Base-by-base conservation (phyloP, 2,797 vertebrate species). In the Varecia variegata region DNA sequence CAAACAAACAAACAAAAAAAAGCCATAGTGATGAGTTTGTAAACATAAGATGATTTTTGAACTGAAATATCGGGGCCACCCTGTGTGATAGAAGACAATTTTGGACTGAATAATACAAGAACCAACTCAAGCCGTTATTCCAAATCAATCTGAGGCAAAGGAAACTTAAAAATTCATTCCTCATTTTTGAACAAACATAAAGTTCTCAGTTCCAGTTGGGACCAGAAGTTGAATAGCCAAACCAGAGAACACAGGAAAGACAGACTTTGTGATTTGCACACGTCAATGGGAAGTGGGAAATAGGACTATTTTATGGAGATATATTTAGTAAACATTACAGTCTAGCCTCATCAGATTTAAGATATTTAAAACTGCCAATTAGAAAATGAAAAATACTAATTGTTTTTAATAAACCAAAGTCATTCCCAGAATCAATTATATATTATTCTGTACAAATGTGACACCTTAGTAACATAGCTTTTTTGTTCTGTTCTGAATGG, bases 141-240 rank as follows among this genome's bases (percentile, higher is more conserved):
- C 88, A 86, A 56, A 74, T 68, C 67, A 56, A 47, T 30, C 32
- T 35, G 25, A 88, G 90, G 43, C 52, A 87, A 92, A 86, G 70
- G 30, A 60, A 71, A 85, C 4, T 70, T 54, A 81, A 30, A 88
- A 85, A 74, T 88, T 73, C 54, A 79, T 81, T 79, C 88, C 71
- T 83, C 54, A 89, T 91, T 90, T 83, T 68, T 85, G 47, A 81
- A 93, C 17, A 93, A 93, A 86, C 52, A 84, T 79, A 15, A 76
- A 85, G 20, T 71, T 93, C 38, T 97, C 68, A 81, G 43, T 85
- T 96, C 82, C 92, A 96, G 32, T 54, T 88, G 86, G 47, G 86
- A 79, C 79, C 58, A 54, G 54, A 95, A 77, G 13, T 45, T 71
- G 52, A 71, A 60, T 1, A 67, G 60, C 30, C 67, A 93, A 94